Conservation (phyloP, 2,797 vertebrate species). For the Notamacropus eugenii region DNA sequence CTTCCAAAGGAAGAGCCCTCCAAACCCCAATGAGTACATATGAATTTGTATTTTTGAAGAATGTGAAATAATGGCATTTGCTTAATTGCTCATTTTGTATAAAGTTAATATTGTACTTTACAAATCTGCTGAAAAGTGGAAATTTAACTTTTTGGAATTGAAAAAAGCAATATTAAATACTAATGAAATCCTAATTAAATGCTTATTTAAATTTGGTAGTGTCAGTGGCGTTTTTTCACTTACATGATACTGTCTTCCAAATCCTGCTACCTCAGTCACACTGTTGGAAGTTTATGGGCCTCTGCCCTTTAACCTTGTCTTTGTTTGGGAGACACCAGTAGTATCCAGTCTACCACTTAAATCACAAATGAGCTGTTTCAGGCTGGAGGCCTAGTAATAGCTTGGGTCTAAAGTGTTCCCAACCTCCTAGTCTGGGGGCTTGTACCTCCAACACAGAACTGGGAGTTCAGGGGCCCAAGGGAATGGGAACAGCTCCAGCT, state of each 20-base stretch:
- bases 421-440: neutral
- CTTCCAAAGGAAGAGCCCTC: conserved; percentile 95
- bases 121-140: conserved; percentile 89
- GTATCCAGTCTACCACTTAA: neutral
- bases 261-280: neutral
- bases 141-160: conserved; percentile 93
- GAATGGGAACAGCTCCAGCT: neutral
- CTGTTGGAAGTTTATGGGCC: neutral
- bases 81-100: conserved; percentile 97
- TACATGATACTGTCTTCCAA: neutral
- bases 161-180: conserved; percentile 98
- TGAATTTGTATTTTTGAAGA: conserved; percentile 98
- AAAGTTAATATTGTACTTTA: conserved; percentile 95
- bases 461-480: neutral
- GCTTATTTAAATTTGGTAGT: conserved; percentile 88
- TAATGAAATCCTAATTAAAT: conserved; percentile 94
- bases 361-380: conserved; percentile 60
- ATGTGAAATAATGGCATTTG: conserved; percentile 95
- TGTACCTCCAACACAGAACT: neutral
- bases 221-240: conserved; percentile 76
- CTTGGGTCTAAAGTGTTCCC: neutral
- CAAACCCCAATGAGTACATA: conserved; percentile 90
- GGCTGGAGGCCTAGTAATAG: conserved; percentile 69
- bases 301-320: neutral
- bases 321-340: neutral